phyloP scores from a whole-genome alignment of 2,888 invertebrate species.

The Andrena praecox region DNA sequence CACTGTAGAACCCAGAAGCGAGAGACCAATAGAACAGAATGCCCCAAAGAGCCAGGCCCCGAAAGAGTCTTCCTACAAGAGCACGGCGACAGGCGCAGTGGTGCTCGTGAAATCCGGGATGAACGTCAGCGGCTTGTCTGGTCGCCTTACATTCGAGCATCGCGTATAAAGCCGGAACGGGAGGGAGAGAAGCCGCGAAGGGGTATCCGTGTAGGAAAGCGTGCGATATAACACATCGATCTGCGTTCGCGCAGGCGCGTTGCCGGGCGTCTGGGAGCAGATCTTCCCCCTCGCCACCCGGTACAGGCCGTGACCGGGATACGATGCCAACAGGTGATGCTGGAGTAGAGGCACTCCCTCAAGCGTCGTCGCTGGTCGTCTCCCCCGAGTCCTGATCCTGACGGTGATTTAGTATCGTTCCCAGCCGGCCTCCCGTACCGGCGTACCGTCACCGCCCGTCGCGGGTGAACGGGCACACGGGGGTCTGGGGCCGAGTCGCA shows the following conservation, averaged over 20 bases:
- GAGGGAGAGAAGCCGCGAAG: constrained; percentile 1
- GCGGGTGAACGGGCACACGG: no score
- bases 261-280: constrained; percentile 38
- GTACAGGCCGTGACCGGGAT: constrained; percentile 77
- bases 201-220: constrained; percentile 45
- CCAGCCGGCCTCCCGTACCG: constrained; percentile 20
- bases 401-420: constrained; percentile 63
- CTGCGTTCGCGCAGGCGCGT: constrained; percentile 77
- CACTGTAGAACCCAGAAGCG: no score
- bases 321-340: constrained; percentile 83
- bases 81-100: constrained; percentile 33
- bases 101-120: constrained; percentile 45
- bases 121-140: constrained; percentile 29
- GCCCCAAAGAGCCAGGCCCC: background rate
- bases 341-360: constrained; percentile 81
- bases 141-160: constrained; percentile 26
- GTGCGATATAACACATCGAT: constrained; percentile 81
- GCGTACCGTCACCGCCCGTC: no score
- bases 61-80: no score
- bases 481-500: no score
- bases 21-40: no score
- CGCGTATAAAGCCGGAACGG: constrained; percentile 16
- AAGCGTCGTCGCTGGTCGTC: constrained; percentile 70
- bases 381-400: constrained; percentile 64
- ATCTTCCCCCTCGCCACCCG: constrained; percentile 63